Evolutionary conservation across 2,113 vertebrate genomes (phyloP).

Genomic region (Miniopterus natalensis): DNA sequence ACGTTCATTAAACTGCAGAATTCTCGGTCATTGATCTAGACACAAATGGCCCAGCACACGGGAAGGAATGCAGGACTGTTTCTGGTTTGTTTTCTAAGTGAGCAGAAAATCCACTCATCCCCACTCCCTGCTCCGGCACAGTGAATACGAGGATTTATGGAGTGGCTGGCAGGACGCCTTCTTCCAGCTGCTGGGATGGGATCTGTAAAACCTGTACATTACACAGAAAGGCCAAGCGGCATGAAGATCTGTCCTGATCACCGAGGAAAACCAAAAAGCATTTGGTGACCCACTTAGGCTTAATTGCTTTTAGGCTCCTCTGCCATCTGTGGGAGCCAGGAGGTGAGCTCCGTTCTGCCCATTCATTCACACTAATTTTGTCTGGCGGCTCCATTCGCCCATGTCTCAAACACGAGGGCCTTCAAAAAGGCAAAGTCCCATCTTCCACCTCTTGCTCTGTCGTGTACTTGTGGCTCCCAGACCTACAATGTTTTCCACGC

Average conservation of each 20-base stretch:
- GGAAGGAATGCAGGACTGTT: neutral
- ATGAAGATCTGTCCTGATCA: neutral
- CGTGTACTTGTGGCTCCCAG: slow-evolving; percentile 31
- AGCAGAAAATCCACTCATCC: neutral
- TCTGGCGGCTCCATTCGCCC: neutral
- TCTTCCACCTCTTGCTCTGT: neutral
- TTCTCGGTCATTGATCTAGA: slow-evolving; percentile 42
- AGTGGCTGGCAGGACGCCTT: neutral
- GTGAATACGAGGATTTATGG: neutral
- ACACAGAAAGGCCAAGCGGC: neutral
- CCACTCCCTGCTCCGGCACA: neutral
- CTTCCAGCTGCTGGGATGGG: neutral
- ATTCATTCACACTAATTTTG: neutral
- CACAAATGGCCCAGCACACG: neutral
- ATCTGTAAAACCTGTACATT: neutral
- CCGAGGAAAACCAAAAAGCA: slow-evolving; percentile 55
- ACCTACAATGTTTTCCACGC: neutral
- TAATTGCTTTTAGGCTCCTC: slow-evolving; percentile 58
- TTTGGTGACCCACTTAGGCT: slow-evolving; percentile 71
- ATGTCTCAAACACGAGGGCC: neutral
- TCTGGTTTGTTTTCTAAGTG: slow-evolving; percentile 20
- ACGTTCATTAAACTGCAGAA: neutral
- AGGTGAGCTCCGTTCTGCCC: neutral
- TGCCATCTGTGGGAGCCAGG: slow-evolving; percentile 25
- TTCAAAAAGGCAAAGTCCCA: neutral